Evolutionary conservation across 1,140 invertebrate species (phyloP).

Genomic region (Calephelis nemesis): DNA sequence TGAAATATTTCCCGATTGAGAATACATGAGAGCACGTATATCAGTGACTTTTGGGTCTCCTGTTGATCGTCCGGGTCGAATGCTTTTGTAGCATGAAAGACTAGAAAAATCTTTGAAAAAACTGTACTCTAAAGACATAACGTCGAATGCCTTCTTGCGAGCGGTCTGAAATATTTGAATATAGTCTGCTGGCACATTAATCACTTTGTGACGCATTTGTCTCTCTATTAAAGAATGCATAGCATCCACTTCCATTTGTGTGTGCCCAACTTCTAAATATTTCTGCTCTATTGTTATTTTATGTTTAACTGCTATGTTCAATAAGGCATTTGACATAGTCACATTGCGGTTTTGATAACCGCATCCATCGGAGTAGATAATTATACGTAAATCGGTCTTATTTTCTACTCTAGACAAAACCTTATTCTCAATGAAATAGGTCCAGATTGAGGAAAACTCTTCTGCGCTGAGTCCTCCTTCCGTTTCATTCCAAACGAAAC

Average conservation of each 20-base stretch:
- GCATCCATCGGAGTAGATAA: no score
- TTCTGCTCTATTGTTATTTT: background rate
- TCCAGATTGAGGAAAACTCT: background rate
- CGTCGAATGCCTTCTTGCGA: background rate
- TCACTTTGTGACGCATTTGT: background rate
- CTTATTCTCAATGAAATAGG: background rate
- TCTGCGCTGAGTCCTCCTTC: background rate
- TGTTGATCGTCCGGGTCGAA: no score
- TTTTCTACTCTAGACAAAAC: background rate
- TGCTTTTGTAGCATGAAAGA: no score
- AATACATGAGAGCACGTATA: no score
- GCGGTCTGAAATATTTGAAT: background rate
- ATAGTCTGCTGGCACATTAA: background rate
- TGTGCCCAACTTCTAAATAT: background rate
- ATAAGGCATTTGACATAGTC: background rate
- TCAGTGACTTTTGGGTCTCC: no score
- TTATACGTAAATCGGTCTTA: background rate
- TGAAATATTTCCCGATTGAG: no score
- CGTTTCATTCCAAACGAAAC: background rate
- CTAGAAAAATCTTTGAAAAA: background rate
- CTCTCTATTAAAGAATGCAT: background rate
- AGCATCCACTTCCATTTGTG: constrained; percentile 7
- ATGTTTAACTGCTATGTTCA: background rate
- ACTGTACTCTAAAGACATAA: background rate
- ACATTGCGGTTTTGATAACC: no score